Evolutionary conservation across 2,113 vertebrate genomes (phyloP).

Genomic region (Sminthopsis crassicaudata): DNA sequence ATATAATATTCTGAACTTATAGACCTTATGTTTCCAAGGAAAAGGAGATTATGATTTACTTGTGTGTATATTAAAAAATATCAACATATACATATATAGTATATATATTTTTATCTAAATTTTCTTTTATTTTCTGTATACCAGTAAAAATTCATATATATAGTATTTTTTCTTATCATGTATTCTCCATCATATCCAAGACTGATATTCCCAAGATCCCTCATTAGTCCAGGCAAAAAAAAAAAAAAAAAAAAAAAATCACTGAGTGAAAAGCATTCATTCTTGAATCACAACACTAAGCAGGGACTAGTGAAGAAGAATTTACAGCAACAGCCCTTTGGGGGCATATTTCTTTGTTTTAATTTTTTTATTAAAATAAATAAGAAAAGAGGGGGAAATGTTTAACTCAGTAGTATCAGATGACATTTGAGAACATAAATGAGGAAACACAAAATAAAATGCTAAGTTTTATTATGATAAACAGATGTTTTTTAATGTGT

Average conservation of each 20-base stretch:
- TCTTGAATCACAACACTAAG: slow-evolving; percentile 37
- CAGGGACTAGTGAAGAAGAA: slow-evolving; percentile 37
- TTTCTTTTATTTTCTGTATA: neutral
- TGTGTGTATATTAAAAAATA: neutral
- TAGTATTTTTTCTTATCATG: slow-evolving; percentile 12
- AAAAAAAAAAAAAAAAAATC: slow-evolving; percentile 52
- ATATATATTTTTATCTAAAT: neutral
- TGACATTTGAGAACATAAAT: slow-evolving; percentile 26
- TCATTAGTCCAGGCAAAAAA: slow-evolving; percentile 42
- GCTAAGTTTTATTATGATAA: slow-evolving; percentile 47
- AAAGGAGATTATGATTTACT: neutral
- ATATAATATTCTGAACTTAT: neutral
- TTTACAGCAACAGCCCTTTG: slow-evolving; percentile 26
- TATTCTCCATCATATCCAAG: slow-evolving; percentile 15
- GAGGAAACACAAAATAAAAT: slow-evolving; percentile 41
- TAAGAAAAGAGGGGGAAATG: slow-evolving; percentile 4
- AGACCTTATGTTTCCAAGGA: neutral
- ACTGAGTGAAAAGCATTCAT: slow-evolving; percentile 10
- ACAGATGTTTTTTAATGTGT: slow-evolving; percentile 43
- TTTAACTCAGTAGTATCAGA: neutral
- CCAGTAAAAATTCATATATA: neutral
- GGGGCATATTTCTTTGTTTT: neutral
- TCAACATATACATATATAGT: neutral
- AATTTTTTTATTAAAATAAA: slow-evolving; percentile 30
- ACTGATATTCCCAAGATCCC: slow-evolving; percentile 43